These are phyloP conservation scores for Petrocephalus sullivani DNA, from an alignment of 2,797 vertebrate species.

Conservation along the genomic window DNA sequence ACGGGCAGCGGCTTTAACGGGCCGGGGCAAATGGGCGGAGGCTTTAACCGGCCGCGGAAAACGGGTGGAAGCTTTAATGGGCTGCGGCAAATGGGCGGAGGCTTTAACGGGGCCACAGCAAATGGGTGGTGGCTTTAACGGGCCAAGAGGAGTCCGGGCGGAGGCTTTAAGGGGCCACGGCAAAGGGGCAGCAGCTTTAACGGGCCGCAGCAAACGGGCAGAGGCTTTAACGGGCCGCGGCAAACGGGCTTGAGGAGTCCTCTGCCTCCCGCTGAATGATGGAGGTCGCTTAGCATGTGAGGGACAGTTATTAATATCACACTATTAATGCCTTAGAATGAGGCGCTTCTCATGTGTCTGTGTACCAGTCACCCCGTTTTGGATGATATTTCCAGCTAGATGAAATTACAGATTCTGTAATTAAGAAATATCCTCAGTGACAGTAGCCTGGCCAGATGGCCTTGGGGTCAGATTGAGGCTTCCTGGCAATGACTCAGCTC, in stretches of 20 bases:
- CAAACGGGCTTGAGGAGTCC: too few species aligned
- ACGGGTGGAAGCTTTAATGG: neutral
- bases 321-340: neutral
- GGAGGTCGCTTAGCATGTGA: neutral
- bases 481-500: too few species aligned
- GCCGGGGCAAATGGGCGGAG: neutral
- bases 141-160: neutral
- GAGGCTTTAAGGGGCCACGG: neutral
- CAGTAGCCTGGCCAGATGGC: neutral
- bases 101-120: neutral
- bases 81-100: neutral
- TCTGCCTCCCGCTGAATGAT: neutral
- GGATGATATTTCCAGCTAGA: neutral
- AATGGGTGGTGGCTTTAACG: neutral
- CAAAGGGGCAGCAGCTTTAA: neutral
- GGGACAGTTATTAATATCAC: neutral
- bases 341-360: neutral
- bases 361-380: neutral
- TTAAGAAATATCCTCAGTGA: neutral
- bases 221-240: neutral
- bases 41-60: neutral
- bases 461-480: neutral
- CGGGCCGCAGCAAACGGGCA: neutral
- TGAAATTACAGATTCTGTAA: neutral
- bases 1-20: neutral